Percentiles rank a stretch among this genome's conserved stretches.
Evolutionary conservation across 2,113 vertebrate genomes (phyloP).

Genomic region (Sigmodon hispidus): DNA sequence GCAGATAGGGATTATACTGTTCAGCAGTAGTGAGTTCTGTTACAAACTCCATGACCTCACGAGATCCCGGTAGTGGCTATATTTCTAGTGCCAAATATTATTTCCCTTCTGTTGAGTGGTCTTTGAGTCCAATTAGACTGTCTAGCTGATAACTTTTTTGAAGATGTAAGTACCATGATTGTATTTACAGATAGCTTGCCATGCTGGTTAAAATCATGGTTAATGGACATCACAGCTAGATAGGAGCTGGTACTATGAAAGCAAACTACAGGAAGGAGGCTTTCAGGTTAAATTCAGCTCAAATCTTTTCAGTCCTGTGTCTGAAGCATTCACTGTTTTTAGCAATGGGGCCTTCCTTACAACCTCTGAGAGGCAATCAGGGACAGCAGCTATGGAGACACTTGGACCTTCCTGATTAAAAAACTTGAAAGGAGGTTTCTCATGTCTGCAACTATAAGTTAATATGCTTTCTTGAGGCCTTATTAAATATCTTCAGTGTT

Average conservation of each 20-base stretch:
- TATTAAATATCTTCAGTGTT: neutral
- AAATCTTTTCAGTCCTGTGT: neutral
- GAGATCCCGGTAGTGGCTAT: neutral
- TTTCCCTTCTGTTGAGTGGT: neutral
- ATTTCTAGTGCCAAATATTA: neutral
- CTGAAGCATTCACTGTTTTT: neutral
- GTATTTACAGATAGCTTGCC: neutral
- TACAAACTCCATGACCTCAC: neutral
- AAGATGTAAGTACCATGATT: neutral
- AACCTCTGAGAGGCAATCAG: neutral
- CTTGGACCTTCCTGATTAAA: neutral
- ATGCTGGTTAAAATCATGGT: neutral
- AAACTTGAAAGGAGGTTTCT: neutral
- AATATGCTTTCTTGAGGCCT: neutral
- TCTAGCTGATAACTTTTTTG: neutral
- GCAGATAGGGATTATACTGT: neutral
- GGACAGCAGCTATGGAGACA: neutral
- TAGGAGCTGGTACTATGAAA: neutral
- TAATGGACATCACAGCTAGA: neutral
- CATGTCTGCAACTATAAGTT: neutral
- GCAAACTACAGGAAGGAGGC: neutral
- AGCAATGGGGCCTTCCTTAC: neutral
- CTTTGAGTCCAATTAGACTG: neutral
- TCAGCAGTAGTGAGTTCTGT: neutral
- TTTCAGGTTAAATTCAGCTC: neutral